These are phyloP conservation scores for Mus minutoides DNA, from an alignment of 2,797 vertebrate genomes.

Conservation along the genomic window DNA sequence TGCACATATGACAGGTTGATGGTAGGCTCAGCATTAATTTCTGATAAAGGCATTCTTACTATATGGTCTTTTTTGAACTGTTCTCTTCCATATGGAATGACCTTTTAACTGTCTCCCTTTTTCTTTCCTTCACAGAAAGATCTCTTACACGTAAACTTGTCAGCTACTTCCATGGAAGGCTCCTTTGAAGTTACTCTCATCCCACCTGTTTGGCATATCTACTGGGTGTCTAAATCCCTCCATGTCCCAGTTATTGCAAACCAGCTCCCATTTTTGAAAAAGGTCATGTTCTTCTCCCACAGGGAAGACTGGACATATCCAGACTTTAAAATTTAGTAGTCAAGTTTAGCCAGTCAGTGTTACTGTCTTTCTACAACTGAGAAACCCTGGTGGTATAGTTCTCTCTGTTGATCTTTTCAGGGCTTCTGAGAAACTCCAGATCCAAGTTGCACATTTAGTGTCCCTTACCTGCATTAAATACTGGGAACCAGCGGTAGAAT, in stretches of 20 bases:
- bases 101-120: neutral
- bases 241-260: neutral
- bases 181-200: slow-evolving; percentile 53
- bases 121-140: neutral
- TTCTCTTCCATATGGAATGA: neutral
- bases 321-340: neutral
- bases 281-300: neutral
- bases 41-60: neutral
- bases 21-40: neutral
- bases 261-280: neutral
- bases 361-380: neutral
- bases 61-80: neutral
- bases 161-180: neutral
- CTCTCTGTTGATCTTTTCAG: neutral
- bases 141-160: neutral
- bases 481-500: slow-evolving; percentile 95
- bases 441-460: neutral
- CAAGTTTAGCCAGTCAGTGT: neutral
- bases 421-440: neutral
- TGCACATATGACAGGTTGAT: neutral
- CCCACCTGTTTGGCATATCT: slow-evolving; percentile 87
- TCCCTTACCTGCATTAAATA: slow-evolving; percentile 90
- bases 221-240: neutral
- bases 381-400: neutral
- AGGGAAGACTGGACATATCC: neutral